Conservation (phyloP, 2,888 invertebrate genomes). For the Dascillus cervinus region DNA sequence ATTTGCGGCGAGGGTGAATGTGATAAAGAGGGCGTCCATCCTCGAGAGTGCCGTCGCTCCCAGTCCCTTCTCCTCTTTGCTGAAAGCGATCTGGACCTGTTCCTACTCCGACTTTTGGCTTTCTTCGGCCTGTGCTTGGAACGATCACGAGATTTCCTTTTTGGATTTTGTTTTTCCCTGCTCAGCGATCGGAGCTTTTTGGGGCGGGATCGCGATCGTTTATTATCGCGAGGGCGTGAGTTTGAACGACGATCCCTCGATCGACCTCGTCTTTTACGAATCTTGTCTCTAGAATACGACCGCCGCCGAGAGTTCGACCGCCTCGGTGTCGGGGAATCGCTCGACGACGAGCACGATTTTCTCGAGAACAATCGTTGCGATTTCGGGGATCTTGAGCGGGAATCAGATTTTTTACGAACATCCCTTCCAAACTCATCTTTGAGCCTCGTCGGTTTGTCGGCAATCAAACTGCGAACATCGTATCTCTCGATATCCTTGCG, state of each 20-base stretch:
- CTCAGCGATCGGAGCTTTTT: slow-evolving; percentile 32
- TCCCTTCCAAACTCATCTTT: slow-evolving; percentile 78
- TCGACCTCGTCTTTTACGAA: slow-evolving; percentile 17
- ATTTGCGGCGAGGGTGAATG: slow-evolving; percentile 49
- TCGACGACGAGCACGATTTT: slow-evolving; percentile 5
- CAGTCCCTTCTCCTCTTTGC: slow-evolving; percentile 29
- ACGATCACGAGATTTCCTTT: slow-evolving; percentile 37
- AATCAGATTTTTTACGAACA: slow-evolving; percentile 26
- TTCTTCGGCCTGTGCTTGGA: slow-evolving; percentile 31
- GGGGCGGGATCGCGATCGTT: slow-evolving; percentile 27
- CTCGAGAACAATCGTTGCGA: slow-evolving; percentile 2
- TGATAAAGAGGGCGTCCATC: slow-evolving; percentile 51
- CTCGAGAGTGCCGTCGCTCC: slow-evolving; percentile 20
- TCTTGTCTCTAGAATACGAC: slow-evolving; percentile 24
- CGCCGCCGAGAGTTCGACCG: slow-evolving; percentile 33
- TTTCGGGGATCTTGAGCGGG: slow-evolving; percentile 23
- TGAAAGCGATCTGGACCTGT: slow-evolving; percentile 31
- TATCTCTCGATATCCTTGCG: slow-evolving; percentile 76
- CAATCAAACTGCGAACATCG: slow-evolving; percentile 71
- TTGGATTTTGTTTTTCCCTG: slow-evolving; percentile 33
- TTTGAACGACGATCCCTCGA: slow-evolving; percentile 15
- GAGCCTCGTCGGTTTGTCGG: slow-evolving; percentile 52
- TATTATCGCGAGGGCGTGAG: slow-evolving; percentile 17
- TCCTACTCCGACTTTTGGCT: slow-evolving; percentile 34
- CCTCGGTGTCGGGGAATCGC: slow-evolving; percentile 26